phyloP scores from a whole-genome alignment of 2,888 invertebrate genomes.

The Lasioglossum oenotherae region DNA sequence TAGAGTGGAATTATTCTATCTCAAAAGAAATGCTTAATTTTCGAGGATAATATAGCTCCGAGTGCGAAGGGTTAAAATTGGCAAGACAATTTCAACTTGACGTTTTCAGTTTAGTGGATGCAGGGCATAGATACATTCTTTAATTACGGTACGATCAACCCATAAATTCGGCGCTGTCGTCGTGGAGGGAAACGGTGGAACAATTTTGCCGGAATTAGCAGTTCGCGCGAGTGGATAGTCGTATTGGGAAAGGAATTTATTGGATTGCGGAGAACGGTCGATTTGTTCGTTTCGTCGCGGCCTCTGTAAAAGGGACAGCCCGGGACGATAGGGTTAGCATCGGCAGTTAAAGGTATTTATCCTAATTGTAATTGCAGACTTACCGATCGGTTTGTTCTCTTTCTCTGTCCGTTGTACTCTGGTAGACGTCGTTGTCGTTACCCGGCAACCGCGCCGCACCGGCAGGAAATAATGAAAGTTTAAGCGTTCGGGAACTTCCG shows the following conservation, averaged over 20 bases:
- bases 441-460: conserved; percentile 27
- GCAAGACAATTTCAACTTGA: background rate
- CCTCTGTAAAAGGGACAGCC: conserved; percentile 24
- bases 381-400: conserved; percentile 33
- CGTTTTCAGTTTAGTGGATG: background rate
- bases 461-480: conserved; percentile 52
- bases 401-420: background rate
- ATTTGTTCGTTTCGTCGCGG: conserved; percentile 54
- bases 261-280: conserved; percentile 61
- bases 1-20: too few relatives aligned
- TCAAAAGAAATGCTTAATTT: too few relatives aligned
- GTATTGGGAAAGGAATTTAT: conserved; percentile 59
- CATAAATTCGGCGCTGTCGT: conserved; percentile 45
- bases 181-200: conserved; percentile 29
- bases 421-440: conserved; percentile 17
- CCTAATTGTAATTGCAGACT: conserved; percentile 68
- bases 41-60: too few relatives aligned
- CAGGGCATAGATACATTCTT: conserved; percentile 28
- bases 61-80: background rate
- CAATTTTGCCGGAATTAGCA: conserved; percentile 58
- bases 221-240: conserved; percentile 57
- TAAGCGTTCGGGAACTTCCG: conserved; percentile 35
- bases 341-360: conserved; percentile 65
- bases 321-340: conserved; percentile 43
- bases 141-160: conserved; percentile 43